Conservation (phyloP, 2,113 vertebrate genomes). For the Peromyscus polionotus region DNA sequence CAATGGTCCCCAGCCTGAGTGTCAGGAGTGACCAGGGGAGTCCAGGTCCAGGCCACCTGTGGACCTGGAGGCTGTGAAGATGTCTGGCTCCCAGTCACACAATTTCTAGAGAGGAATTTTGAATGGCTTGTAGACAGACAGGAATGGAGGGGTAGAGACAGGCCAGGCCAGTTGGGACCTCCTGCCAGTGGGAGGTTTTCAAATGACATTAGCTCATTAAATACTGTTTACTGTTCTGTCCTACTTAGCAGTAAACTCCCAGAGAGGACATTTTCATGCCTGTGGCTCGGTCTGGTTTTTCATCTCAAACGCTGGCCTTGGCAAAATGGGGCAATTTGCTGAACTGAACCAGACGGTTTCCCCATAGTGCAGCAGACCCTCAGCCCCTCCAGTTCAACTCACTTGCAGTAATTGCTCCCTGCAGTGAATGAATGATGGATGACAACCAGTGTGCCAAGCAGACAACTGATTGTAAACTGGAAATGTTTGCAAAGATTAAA, state of each 20-base stretch:
- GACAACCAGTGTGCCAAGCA: not conserved
- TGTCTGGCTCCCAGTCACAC: not conserved
- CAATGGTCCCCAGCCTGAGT: not conserved
- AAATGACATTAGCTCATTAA: not conserved
- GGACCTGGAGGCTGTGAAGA: not conserved
- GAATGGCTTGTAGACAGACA: not conserved
- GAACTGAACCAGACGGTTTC: not conserved
- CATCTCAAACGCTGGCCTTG: not conserved
- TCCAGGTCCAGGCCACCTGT: not conserved
- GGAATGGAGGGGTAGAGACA: not conserved
- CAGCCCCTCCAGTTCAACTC: not conserved
- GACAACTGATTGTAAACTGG: constrained; percentile 61
- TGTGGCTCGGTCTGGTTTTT: not conserved
- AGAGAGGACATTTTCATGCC: not conserved
- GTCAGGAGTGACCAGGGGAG: not conserved
- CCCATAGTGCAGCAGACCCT: not conserved
- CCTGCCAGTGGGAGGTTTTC: not conserved
- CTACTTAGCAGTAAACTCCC: not conserved
- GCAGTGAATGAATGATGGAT: not conserved
- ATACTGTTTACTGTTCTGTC: not conserved
- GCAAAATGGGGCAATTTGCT: not conserved
- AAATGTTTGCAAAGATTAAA: constrained; percentile 67
- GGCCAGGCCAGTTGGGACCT: not conserved
- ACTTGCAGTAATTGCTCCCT: not conserved
- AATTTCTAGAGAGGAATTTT: not conserved